These are phyloP conservation scores for Ichneumoninae sp. DNA, from an alignment of 2,888 invertebrate species.

Conservation along the genomic window DNA sequence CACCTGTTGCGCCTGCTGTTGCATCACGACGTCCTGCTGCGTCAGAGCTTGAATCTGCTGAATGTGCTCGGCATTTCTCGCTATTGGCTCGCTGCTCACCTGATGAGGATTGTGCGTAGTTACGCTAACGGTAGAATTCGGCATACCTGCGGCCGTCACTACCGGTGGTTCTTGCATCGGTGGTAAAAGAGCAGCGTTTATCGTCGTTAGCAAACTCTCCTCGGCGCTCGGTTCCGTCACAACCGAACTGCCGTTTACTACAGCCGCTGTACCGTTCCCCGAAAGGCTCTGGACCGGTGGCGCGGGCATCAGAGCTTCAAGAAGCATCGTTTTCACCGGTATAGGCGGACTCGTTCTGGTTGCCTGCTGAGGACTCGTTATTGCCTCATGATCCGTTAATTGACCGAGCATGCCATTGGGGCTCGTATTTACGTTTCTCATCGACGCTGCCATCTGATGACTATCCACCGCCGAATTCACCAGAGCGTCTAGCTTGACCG, in stretches of 20 bases:
- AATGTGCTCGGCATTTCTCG: slow-evolving; percentile 72
- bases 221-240: slow-evolving; percentile 73
- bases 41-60: slow-evolving; percentile 78
- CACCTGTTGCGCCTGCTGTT: slow-evolving; percentile 80
- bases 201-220: slow-evolving; percentile 78
- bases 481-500: slow-evolving; percentile 86
- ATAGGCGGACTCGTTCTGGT: slow-evolving; percentile 86
- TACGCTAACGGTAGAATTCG: slow-evolving; percentile 73
- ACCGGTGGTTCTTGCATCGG: slow-evolving; percentile 78
- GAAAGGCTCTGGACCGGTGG: slow-evolving; percentile 59
- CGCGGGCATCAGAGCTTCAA: slow-evolving; percentile 86
- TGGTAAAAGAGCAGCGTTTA: slow-evolving; percentile 80
- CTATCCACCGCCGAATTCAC: slow-evolving; percentile 86
- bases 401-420: slow-evolving; percentile 83
- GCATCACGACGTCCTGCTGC: slow-evolving; percentile 80
- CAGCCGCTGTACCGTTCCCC: slow-evolving; percentile 59
- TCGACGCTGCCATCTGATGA: slow-evolving; percentile 84
- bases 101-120: slow-evolving; percentile 75
- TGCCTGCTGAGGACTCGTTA: slow-evolving; percentile 79
- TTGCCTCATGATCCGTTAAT: slow-evolving; percentile 83
- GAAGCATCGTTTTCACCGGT: slow-evolving; percentile 90
- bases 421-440: slow-evolving; percentile 79
- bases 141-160: slow-evolving; percentile 73
- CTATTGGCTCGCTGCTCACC: slow-evolving; percentile 72
- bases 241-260: slow-evolving; percentile 64